A percentile compares a stretch with the other conserved stretches of the same genome.
Evolutionary conservation across 2,888 invertebrate species (phyloP).

Genomic region (Agrypnus murinus): DNA sequence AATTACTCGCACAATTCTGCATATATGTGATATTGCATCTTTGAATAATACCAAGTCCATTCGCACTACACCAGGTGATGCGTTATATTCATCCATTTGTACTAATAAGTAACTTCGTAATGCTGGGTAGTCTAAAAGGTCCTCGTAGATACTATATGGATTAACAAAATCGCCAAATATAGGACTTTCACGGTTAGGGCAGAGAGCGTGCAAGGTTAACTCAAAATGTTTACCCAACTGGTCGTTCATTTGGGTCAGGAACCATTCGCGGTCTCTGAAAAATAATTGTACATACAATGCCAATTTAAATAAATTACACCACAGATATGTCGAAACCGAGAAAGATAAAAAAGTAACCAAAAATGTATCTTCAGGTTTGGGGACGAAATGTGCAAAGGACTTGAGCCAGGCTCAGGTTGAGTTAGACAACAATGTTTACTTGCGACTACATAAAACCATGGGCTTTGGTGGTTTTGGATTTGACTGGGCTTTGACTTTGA

Average conservation of each 20-base stretch:
- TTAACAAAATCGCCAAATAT: constrained; percentile 89
- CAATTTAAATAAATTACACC: background rate
- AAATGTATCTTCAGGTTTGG: too few species aligned
- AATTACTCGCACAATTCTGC: constrained; percentile 87
- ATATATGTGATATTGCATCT: constrained; percentile 91
- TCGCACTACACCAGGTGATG: constrained; percentile 83
- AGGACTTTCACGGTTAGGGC: constrained; percentile 81
- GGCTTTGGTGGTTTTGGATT: too few species aligned
- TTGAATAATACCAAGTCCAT: constrained; percentile 90
- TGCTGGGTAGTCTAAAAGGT: constrained; percentile 78
- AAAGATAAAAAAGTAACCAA: too few species aligned
- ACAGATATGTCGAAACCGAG: too few species aligned
- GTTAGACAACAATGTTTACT: too few species aligned
- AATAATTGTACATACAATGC: background rate
- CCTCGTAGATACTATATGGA: constrained; percentile 85
- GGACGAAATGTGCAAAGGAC: too few species aligned
- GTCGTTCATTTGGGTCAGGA: constrained; percentile 80
- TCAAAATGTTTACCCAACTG: constrained; percentile 88
- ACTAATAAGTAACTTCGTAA: constrained; percentile 74
- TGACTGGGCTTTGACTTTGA: too few species aligned
- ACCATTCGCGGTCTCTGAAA: constrained; percentile 85
- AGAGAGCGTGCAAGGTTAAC: constrained; percentile 85
- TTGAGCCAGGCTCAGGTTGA: too few species aligned
- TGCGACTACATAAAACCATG: too few species aligned
- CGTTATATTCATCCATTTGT: constrained; percentile 86